Conservation (phyloP, 2,888 invertebrate species). For the Penaeus monodon region DNA sequence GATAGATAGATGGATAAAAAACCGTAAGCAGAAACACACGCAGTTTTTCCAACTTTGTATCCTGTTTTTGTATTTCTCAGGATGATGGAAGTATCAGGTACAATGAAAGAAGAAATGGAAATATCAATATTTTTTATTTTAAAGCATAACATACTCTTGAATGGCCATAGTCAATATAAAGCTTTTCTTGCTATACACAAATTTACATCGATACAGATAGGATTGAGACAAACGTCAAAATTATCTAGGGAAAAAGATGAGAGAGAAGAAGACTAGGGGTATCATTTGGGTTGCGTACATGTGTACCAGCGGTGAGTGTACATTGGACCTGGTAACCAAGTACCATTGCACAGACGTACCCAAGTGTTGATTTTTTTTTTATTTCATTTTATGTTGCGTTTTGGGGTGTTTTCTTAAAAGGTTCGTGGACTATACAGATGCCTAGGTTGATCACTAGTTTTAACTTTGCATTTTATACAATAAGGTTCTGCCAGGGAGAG, state of each 20-base stretch:
- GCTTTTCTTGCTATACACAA: constrained; percentile 61
- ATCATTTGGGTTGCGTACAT: constrained; percentile 35
- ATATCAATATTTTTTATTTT: constrained; percentile 47
- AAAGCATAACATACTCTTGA: constrained; percentile 60
- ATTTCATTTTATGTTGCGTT: too few relatives aligned
- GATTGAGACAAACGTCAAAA: constrained; percentile 48
- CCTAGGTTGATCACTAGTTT: constrained; percentile 28
- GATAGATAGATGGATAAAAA: too few relatives aligned
- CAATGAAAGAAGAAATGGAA: neutral
- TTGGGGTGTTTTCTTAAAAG: neutral
- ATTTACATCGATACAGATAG: constrained; percentile 58
- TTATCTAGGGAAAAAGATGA: constrained; percentile 20
- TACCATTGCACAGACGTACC: too few relatives aligned
- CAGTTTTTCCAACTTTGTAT: too few relatives aligned
- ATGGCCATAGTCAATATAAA: constrained; percentile 60
- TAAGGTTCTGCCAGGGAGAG: constrained; percentile 22
- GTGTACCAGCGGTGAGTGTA: neutral
- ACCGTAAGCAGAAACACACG: too few relatives aligned
- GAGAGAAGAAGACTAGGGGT: constrained; percentile 24
- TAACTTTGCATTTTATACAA: constrained; percentile 31
- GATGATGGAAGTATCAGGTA: neutral
- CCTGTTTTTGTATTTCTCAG: too few relatives aligned
- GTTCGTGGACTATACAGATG: constrained; percentile 8
- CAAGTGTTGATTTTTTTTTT: too few relatives aligned
- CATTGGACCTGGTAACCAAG: too few relatives aligned